A percentile compares a stretch with the other conserved stretches of the same genome.
Evolutionary conservation across 1,140 invertebrate genomes (phyloP).

Genomic region (roundworm (Caenorhabditis elegans)): WBcel235 BX284606.5:3715501-3716000

Average conservation of each 20-base stretch:
- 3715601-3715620: too few relatives aligned
- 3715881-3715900: not conserved
- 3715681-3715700: too few relatives aligned
- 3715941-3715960: not conserved
- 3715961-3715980: not conserved
- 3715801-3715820: too few relatives aligned
- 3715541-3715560: too few relatives aligned
- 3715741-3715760: not conserved
- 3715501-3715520: too few relatives aligned
- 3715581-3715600: too few relatives aligned
- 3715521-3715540: too few relatives aligned
- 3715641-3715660: too few relatives aligned
- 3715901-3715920: not conserved
- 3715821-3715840: too few relatives aligned
- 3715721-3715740: conserved; percentile 22
- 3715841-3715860: conserved; percentile 32
- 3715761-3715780: not conserved
- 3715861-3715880: conserved; percentile 14
- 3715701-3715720: conserved; percentile 24
- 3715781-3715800: not conserved
- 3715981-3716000: conserved; percentile 37
- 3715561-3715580: too few relatives aligned
- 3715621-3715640: too few relatives aligned
- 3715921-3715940: not conserved
- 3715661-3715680: too few relatives aligned